These are phyloP conservation scores for Emydocephalus ijimae DNA, from an alignment of 2,113 vertebrate genomes.

Conservation along the genomic window DNA sequence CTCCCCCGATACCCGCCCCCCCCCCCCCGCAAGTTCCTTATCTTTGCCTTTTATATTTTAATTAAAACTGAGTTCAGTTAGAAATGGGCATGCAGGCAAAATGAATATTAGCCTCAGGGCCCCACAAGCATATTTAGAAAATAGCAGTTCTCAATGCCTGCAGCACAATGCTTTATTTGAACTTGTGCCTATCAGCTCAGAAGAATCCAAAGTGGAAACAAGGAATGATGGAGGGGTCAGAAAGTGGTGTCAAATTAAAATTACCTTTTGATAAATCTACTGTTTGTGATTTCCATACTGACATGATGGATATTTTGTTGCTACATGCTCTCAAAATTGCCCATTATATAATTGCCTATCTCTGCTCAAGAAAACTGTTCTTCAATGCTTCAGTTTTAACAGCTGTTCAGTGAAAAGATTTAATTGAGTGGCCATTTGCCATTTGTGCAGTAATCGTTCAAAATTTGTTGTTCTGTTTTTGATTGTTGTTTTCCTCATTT, in stretches of 20 bases:
- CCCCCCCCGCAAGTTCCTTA: not conserved
- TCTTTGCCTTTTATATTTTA: not conserved
- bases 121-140: not conserved
- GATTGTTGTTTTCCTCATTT: not conserved
- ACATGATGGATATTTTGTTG: not conserved
- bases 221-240: not conserved
- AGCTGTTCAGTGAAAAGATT: not conserved
- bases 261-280: not conserved
- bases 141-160: not conserved
- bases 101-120: not conserved
- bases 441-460: not conserved
- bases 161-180: not conserved
- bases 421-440: not conserved
- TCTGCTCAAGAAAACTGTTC: not conserved
- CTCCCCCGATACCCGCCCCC: not conserved
- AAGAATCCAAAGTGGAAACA: not conserved
- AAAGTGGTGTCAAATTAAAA: not conserved
- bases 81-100: not conserved
- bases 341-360: not conserved
- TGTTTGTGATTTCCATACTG: not conserved
- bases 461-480: not conserved
- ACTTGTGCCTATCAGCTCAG: not conserved
- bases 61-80: not conserved
- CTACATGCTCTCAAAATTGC: not conserved
- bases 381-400: rapidly evolving